phyloP scores from a whole-genome alignment of 1,140 invertebrate species.

The Stegodyphus dumicola region DNA sequence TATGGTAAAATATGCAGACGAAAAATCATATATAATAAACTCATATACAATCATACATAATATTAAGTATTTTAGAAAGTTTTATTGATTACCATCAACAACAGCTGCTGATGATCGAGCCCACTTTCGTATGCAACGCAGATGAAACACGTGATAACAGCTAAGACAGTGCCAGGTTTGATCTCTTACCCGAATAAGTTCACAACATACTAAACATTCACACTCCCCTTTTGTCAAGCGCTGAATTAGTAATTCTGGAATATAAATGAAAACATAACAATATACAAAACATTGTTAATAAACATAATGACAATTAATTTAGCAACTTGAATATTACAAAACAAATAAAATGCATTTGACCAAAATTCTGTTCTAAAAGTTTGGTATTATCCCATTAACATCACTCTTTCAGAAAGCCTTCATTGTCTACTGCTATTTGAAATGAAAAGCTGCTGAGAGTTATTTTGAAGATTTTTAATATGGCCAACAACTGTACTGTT shows the following conservation, averaged over 20 bases:
- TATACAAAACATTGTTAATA: neutral
- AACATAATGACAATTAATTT: neutral
- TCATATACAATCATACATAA: too few relatives aligned
- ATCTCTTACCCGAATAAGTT: slow-evolving; percentile 80
- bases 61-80: neutral
- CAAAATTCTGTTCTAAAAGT: too few relatives aligned
- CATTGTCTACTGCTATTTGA: too few relatives aligned
- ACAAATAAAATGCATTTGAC: too few relatives aligned
- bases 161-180: slow-evolving; percentile 89
- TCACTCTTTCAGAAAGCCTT: too few relatives aligned
- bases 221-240: slow-evolving; percentile 68
- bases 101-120: slow-evolving; percentile 81
- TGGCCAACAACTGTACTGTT: too few relatives aligned
- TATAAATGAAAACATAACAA: neutral
- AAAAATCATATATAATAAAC: too few relatives aligned
- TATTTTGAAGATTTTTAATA: too few relatives aligned
- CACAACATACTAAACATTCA: slow-evolving; percentile 95
- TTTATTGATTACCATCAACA: slow-evolving; percentile 60
- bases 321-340: too few relatives aligned
- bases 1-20: too few relatives aligned
- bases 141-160: slow-evolving; percentile 89
- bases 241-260: slow-evolving; percentile 45
- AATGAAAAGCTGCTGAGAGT: too few relatives aligned
- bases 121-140: slow-evolving; percentile 92
- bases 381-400: too few relatives aligned